Evolutionary conservation across 2,797 vertebrate species (phyloP).

Genomic region (Rousettus madagascariensis): DNA sequence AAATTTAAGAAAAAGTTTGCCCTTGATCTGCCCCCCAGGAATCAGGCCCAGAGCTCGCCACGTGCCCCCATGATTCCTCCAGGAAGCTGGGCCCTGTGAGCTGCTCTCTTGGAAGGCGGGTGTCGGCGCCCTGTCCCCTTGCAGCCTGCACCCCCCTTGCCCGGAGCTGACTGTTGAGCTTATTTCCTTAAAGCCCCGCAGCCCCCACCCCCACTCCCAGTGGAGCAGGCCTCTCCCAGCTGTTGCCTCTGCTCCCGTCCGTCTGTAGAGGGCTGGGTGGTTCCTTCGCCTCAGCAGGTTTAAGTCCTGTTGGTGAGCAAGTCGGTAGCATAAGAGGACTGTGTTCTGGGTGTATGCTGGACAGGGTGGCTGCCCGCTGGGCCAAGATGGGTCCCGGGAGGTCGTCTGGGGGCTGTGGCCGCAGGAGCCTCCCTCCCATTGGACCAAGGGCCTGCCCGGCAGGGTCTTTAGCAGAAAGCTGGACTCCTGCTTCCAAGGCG

Average conservation of each 20-base stretch:
- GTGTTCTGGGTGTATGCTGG: background rate
- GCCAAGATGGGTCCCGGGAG: background rate
- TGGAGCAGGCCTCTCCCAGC: background rate
- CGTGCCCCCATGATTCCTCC: background rate
- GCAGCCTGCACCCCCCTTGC: background rate
- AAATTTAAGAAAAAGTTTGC: background rate
- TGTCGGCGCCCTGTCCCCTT: background rate
- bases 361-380: background rate
- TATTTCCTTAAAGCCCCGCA: too few relatives aligned
- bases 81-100: too few relatives aligned
- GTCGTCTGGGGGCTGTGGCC: fast-evolving
- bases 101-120: background rate
- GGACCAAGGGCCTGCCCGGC: too few relatives aligned
- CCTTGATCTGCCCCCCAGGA: background rate
- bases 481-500: background rate
- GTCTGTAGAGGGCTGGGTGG: too few relatives aligned
- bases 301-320: background rate
- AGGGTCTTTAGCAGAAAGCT: background rate
- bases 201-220: fast-evolving
- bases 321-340: background rate
- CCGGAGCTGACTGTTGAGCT: background rate
- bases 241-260: too few relatives aligned
- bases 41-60: background rate
- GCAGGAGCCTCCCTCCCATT: background rate
- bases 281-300: background rate